Evolutionary conservation across 2,113 vertebrate genomes (phyloP), one percentile per base, ranked within the genome.

Genomic region (Sylvietta virens): DNA sequence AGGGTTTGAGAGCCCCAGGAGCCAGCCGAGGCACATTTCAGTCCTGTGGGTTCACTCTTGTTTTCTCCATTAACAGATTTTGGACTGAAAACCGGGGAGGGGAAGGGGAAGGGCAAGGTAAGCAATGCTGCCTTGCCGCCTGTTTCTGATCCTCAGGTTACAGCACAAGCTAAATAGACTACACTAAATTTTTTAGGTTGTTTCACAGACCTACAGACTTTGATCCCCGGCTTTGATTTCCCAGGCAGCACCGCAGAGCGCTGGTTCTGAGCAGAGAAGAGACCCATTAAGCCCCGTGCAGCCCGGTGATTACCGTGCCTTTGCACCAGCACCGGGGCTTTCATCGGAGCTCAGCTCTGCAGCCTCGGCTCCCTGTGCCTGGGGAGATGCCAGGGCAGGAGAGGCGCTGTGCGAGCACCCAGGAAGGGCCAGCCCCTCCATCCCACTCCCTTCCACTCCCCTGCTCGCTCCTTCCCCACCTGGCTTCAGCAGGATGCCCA

Each of bases 191-290:
- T 92, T 93, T 93, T 83, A 96, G 91, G 48, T 81, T 67, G 64
- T 81, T 96, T 92, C 70, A 24, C 89, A 71, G 86, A 33, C 53
- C 71, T 50, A 27, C 35, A 91, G 96, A 47, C 95, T 96, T 96
- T 97, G 96, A 96, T 96, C 95, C 89, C 69, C 0, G 0, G 70
- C 86, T 97, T 95, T 96, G 93, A 96, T 96, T 96, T 97, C 94
- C 91, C 92, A 72, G 0, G 42, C 0, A 53, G 86, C 93, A 20
- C 10, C 0, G 1, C 82, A 23, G 90, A 66, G 56, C 5, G 1
- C 61, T 35, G 86, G 60, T 57, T 94, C 89, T 87, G 81, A 72
- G 2, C 18, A 70, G 74, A 83, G 90, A 20, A 81, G 86, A 95
- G 89, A 15, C 90, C 94, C 93, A 70, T 94, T 91, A 93, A 96